phyloP scores from a whole-genome alignment of 2,113 vertebrate genomes.

The Oncorhynchus mykiss region DNA sequence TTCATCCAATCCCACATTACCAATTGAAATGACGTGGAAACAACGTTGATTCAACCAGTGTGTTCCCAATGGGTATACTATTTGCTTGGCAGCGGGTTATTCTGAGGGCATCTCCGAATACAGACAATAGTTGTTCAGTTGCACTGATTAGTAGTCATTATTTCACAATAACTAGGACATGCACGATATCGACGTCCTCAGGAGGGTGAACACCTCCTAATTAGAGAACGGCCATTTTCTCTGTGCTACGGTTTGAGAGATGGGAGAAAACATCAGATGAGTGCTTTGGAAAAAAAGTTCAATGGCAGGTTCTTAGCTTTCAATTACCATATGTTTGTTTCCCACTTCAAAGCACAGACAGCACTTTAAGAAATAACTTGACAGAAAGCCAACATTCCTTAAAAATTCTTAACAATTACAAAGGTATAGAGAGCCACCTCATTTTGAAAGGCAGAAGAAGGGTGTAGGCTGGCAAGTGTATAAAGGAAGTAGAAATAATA shows the following conservation, averaged over 20 bases:
- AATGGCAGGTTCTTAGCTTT: not conserved
- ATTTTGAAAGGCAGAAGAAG: not conserved
- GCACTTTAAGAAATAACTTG: not conserved
- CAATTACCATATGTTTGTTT: conserved; percentile 9
- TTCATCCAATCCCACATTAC: too few relatives aligned
- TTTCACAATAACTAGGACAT: not conserved
- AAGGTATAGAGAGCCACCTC: not conserved
- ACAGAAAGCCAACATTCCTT: not conserved
- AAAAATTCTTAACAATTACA: not conserved
- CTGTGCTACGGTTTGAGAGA: not conserved
- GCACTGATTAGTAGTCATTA: conserved; percentile 16
- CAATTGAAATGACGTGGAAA: too few relatives aligned
- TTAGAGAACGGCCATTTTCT: conserved; percentile 17
- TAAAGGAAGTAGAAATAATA: not conserved
- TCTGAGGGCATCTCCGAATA: conserved; percentile 10
- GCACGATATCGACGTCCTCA: conserved; percentile 8
- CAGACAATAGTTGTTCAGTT: conserved; percentile 8
- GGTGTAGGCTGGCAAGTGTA: not conserved
- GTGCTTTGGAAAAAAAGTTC: not conserved
- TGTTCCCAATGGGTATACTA: not conserved
- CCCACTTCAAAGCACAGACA: not conserved
- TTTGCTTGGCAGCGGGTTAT: conserved; percentile 1
- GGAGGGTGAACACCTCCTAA: conserved; percentile 15
- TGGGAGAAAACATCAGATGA: conserved; percentile 1
- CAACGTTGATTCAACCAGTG: too few relatives aligned